Evolutionary conservation across 1,140 invertebrate species (phyloP).

Genomic region (Scaptodrosophila lebanonensis): DNA sequence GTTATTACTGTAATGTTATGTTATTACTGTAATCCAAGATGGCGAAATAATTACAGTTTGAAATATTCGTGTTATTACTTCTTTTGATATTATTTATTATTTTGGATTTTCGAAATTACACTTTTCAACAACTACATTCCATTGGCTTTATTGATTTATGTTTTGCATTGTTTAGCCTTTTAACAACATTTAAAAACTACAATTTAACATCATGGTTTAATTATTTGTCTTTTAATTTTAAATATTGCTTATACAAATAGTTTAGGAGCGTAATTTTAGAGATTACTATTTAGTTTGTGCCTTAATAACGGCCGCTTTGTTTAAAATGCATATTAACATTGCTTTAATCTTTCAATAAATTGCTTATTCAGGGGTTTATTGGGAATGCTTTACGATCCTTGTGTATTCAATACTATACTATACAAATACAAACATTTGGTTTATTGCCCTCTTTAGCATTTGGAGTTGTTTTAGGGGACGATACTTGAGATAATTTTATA

Average conservation of each 20-base stretch:
- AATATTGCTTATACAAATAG: constrained; percentile 50
- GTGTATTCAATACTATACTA: too few relatives aligned
- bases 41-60: not conserved
- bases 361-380: constrained; percentile 19
- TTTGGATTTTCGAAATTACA: constrained; percentile 11
- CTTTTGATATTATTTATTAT: constrained; percentile 13
- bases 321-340: constrained; percentile 59
- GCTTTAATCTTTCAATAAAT: constrained; percentile 17
- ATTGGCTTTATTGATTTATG: constrained; percentile 33
- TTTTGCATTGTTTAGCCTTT: constrained; percentile 44
- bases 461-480: constrained; percentile 9
- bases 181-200: constrained; percentile 58
- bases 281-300: not conserved
- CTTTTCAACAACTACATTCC: constrained; percentile 49
- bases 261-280: constrained; percentile 6
- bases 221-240: constrained; percentile 15
- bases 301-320: not conserved
- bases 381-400: too few relatives aligned
- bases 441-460: constrained; percentile 3
- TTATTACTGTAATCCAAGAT: constrained; percentile 1
- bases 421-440: constrained; percentile 8
- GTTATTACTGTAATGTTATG: not conserved
- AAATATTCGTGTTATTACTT: constrained; percentile 1
- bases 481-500: too few relatives aligned
- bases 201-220: constrained; percentile 29